Base-by-base conservation (phyloP, 1,140 invertebrate species). In the Nymphalis io region DNA sequence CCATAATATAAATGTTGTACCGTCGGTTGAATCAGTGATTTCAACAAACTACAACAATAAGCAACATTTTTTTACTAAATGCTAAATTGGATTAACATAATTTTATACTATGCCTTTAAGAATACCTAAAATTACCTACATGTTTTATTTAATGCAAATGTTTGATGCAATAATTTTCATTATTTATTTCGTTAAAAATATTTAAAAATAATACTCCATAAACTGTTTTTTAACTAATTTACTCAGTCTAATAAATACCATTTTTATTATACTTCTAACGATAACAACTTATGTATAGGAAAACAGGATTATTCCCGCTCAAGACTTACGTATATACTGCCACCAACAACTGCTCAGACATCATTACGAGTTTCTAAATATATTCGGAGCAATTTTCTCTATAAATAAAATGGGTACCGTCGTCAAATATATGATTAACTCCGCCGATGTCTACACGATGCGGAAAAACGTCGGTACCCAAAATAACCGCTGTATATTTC, bases 401-500 rank as follows among this genome's bases (percentile, higher is more conserved):
- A 88, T 81, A 87, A 89, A 90, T 90, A 90, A 73, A 78, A 61
- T 72, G 67, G 82, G 63, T 76, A 74, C 77, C 80, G 80, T 81
- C 83, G 82, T 83, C 78, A 82, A 83, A 76, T 83, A 79, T 83
- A 88, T 89, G 87, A 90, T 88, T 87, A 88, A 87, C 81, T 79
- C 75, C 60, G 74, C 70, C 79, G 78, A 82, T 83, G 87, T 91
- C 87, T 89, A 83, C 80, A 76, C 77, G 78, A 78, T 87, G 78
- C 84, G 84, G 88, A 88, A 89, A 89, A 90, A 88, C 88, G 84
- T 89, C 80, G 81, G 73, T 70, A 74, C 76, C 83, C 65, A 76
- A 91, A 91, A 91, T 91, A 91, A 77, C 80, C 74, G 73, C 78
- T 81, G 82, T 85, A 88, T 89, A 88, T 89, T 89, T 91, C 87